Evolutionary conservation across 2,888 invertebrate species (phyloP), one percentile per base, ranked within the genome.

Genomic region (Diarsia dahlii): DNA sequence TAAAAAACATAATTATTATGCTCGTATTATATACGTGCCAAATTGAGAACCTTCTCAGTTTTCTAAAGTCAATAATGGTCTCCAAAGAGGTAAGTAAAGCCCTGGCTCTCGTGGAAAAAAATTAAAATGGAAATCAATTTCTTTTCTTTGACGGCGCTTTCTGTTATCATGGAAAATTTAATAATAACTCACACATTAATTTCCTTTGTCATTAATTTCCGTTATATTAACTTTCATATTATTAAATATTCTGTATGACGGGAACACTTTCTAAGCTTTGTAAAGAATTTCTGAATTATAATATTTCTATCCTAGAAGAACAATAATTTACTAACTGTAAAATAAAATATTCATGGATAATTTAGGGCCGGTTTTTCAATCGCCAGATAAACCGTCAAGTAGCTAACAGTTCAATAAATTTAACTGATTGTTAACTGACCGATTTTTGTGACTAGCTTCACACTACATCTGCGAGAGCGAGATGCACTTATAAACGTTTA

Each of bases 61-160:
- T 39, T 39, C 5, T 4, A 39, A 68, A 58, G 20, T 60, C 1
- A 70, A 48, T 60, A 18, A 63, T 8, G 13, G 28, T 56, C 20
- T 34, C 63, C 20, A 50, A 56, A 70, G n/a, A 50, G 48, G 62
- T 63, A 23, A 45, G n/a, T 12, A 54, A 80, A 50, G 80, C 48
- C 4, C 20, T 18, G n/a, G n/a, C n/a, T n/a, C 20, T n/a, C 54
- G 34, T 48, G 23, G 45, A 48, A 23, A 46, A 50, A 18, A 15
- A 50, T n/a, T n/a, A n/a, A 71, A 78, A 78, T 67, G 34, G 13
- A 80, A 78, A 67, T 80, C 81, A 18, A 72, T 80, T 80, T 63
- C 66, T 50, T 81, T 81, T 81, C 74, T 67, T 74, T 81, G 50
- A 62, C 50, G 54, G 50, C 65, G 15, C 34, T 63, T 62, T 28